Evolutionary conservation across 2,888 invertebrate species (phyloP).

Genomic region (Allacma fusca): DNA sequence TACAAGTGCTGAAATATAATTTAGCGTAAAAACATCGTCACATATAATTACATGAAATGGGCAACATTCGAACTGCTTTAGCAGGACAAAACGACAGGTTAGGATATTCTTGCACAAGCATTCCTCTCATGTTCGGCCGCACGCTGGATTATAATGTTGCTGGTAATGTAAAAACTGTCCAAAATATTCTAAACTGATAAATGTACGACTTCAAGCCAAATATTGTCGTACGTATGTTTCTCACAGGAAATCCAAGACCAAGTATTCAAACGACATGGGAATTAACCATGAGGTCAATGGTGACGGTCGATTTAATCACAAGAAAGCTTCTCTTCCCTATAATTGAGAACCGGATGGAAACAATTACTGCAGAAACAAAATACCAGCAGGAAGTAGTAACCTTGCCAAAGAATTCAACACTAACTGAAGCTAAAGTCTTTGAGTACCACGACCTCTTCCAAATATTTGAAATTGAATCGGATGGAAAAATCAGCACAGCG

Average conservation of each 20-base stretch:
- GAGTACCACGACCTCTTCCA: conserved; percentile 38
- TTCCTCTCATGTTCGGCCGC: neutral
- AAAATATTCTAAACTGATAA: no score
- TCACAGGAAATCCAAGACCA: conserved; percentile 26
- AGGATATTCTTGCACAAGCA: neutral
- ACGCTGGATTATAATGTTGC: conserved; percentile 9
- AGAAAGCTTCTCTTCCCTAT: conserved; percentile 19
- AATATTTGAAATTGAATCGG: conserved; percentile 26
- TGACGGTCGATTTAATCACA: conserved; percentile 27
- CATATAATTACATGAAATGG: no score
- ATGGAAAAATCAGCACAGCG: conserved; percentile 2
- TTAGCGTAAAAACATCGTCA: no score
- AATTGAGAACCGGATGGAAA: conserved; percentile 29
- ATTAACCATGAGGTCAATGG: conserved; percentile 35
- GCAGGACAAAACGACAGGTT: neutral
- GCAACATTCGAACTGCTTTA: neutral
- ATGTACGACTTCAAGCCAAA: no score
- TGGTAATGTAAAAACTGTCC: neutral
- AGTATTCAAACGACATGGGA: conserved; percentile 30
- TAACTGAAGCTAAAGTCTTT: conserved; percentile 29
- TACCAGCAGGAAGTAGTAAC: conserved; percentile 16
- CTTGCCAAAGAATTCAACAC: neutral
- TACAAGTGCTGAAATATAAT: no score
- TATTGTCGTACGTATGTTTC: neutral
- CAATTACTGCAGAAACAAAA: neutral